Base-by-base conservation (phyloP, 2,888 invertebrate genomes). In the Carterocephalus palaemon region DNA sequence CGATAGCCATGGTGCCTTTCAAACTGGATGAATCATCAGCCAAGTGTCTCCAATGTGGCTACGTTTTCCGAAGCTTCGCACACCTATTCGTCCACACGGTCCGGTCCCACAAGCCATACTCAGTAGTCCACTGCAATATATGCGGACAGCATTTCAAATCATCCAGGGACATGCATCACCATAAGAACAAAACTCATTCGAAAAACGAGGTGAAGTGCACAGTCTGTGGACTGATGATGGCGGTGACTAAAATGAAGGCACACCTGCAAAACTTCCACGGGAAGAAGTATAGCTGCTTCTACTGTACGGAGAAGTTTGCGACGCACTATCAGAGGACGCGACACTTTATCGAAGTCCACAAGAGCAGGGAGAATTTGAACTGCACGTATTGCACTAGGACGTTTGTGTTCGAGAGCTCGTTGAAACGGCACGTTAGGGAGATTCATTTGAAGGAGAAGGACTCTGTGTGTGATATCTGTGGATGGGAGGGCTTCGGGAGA, bases 371-470 rank as follows among this genome's bases (percentile, higher is more conserved):
- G 12, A 45, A 49, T 15, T 8, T 51, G 2, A 50, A 51, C 6
- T 62, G 62, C 13, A 19, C 56, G 0, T 46, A 52, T 9, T 63
- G 63, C 17, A 23, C 54, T 0, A 33, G 51, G 6, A 53, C 49
- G 2, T 62, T 60, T 12, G 50, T 57, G 0, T 59, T 54, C 29
- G 53, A 46, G 4, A 56, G 56, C 8, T 49, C 56, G 1, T 32
- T 60, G 43, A 46, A 58, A 1, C 47, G 60, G 2, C 76, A 76
- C 40, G 63, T 67, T 1, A 48, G 55, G 1, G 53, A 66, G 1
- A 59, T 59, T 0, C 74, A 74, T 56, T 47, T 63, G 28, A 67
- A 64, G 28, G 68, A 66, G 31, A 70, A 60, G 31, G 66, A 67
- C 10, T 49, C 62, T 0, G 54, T 62, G 1, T 72, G 74, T 6